Evolutionary conservation across 2,888 invertebrate genomes (phyloP), one percentile per base, ranked within the genome.

Genomic region (Heteromyza rotundicornis): DNA sequence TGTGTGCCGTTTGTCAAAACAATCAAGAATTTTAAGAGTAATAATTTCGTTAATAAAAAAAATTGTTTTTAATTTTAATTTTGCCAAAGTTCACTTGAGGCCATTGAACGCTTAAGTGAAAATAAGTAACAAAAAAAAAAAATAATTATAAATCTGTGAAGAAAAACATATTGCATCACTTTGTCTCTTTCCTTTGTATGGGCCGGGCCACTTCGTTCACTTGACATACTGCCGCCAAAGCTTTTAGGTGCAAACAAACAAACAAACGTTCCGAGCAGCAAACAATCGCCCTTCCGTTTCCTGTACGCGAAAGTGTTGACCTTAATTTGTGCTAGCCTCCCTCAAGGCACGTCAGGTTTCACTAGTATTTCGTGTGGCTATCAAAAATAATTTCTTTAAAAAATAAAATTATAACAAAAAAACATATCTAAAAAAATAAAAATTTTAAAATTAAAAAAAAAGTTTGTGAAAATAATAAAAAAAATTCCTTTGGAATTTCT

Each of bases 381-480:
- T n/a, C n/a, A n/a, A n/a, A n/a, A n/a, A n/a, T n/a, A n/a, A n/a
- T n/a, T n/a, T n/a, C n/a, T n/a, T n/a, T n/a, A n/a, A n/a, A n/a
- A n/a, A n/a, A n/a, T n/a, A n/a, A n/a, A n/a, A n/a, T n/a, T n/a
- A n/a, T n/a, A n/a, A n/a, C n/a, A n/a, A n/a, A n/a, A n/a, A n/a
- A n/a, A n/a, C n/a, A n/a, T n/a, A n/a, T n/a, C n/a, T n/a, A n/a
- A 27, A 27, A 14, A 52, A 10, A 35, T 14, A 14, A 36, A 44
- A 44, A 23, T 44, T 32, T 8, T 32, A 36, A 55, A 44, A 55
- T 55, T 14, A 36, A 55, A 20, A 23, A 55, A 44, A 23, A 19
- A 44, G 1, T 27, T 27, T 24, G 24, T 24, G 17, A 47, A 24
- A 57, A 47, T 19, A 55, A 24, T 55, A 27, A 49, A 16, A 17